Evolutionary conservation across 2,113 vertebrate species (phyloP).

Genomic region (Arothron firmamentum): DNA sequence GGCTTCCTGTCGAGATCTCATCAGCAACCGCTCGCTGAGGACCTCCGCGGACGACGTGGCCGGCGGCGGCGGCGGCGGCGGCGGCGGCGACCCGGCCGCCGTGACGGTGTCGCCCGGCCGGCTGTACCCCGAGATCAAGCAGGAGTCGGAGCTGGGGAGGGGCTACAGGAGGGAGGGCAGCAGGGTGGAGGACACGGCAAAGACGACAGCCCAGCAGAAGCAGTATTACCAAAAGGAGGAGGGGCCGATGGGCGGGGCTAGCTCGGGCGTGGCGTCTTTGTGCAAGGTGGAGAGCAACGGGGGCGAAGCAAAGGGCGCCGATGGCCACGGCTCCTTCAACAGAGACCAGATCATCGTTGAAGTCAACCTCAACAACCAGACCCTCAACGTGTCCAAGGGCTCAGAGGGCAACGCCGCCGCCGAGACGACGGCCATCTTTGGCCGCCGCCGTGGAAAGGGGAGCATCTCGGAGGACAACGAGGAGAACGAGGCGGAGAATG

Average conservation of each 20-base stretch:
- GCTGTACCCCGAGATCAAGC: conserved; percentile 89
- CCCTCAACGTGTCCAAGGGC: conserved; percentile 91
- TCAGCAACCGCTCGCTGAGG: conserved; percentile 82
- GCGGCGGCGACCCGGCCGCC: conserved; percentile 16
- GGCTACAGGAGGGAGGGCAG: conserved; percentile 85
- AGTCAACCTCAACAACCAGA: conserved; percentile 98
- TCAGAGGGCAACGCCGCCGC: conserved; percentile 77
- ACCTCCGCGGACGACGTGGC: conserved; percentile 75
- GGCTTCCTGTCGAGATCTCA: conserved; percentile 88
- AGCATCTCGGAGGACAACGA: conserved; percentile 76
- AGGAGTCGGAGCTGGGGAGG: conserved; percentile 83
- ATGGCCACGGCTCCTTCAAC: conserved; percentile 77
- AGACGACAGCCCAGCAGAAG: conserved; percentile 63
- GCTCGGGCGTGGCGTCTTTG: conserved; percentile 35
- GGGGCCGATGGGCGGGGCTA: conserved; percentile 24
- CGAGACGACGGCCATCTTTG: conserved; percentile 59
- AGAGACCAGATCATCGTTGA: conserved; percentile 95
- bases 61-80: conserved; percentile 15
- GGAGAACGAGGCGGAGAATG: conserved; percentile 57
- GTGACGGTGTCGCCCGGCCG: conserved; percentile 52
- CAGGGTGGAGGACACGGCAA: conserved; percentile 78
- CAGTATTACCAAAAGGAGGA: conserved; percentile 87
- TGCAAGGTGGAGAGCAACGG: conserved; percentile 80
- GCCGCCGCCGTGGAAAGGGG: conserved; percentile 59
- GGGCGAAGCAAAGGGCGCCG: conserved; percentile 72